phyloP scores from a whole-genome alignment of 2,888 invertebrate species.

The Adelognathus sp. region DNA sequence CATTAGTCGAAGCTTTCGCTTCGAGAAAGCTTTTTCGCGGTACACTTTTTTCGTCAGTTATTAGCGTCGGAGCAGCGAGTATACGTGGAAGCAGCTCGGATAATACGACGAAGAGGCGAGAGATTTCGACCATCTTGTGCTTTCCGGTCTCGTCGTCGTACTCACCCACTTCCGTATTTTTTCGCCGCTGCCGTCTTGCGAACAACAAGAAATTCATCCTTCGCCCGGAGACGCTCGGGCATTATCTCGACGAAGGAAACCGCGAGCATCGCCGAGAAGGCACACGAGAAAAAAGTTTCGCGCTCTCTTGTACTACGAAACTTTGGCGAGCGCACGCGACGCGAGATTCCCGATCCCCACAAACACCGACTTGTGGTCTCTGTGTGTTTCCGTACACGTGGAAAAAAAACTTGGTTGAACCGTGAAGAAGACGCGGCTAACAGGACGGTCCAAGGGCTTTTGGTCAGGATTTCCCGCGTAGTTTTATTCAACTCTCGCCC shows the following conservation, averaged over 20 bases:
- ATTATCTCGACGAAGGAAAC: neutral
- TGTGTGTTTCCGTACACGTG: constrained; percentile 14
- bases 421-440: neutral
- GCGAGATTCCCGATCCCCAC: constrained; percentile 33
- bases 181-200: neutral
- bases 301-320: constrained; percentile 25
- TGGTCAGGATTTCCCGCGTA: constrained; percentile 1
- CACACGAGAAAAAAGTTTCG: constrained; percentile 40
- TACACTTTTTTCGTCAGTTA: neutral
- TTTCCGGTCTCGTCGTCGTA: constrained; percentile 10
- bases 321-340: constrained; percentile 16
- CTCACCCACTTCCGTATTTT: neutral
- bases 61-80: neutral
- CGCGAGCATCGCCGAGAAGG: constrained; percentile 5
- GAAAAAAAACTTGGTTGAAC: neutral
- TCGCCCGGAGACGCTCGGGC: constrained; percentile 7
- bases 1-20: neutral
- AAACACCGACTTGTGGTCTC: neutral
- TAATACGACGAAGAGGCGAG: neutral
- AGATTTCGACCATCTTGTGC: constrained; percentile 19
- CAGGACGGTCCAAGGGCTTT: neutral
- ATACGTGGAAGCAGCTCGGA: neutral
- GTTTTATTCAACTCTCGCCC: constrained; percentile 20
- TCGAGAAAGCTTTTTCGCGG: neutral
- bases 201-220: constrained; percentile 39